Conservation (phyloP, 2,797 vertebrate genomes). For the Pyrocephalus nanus region DNA sequence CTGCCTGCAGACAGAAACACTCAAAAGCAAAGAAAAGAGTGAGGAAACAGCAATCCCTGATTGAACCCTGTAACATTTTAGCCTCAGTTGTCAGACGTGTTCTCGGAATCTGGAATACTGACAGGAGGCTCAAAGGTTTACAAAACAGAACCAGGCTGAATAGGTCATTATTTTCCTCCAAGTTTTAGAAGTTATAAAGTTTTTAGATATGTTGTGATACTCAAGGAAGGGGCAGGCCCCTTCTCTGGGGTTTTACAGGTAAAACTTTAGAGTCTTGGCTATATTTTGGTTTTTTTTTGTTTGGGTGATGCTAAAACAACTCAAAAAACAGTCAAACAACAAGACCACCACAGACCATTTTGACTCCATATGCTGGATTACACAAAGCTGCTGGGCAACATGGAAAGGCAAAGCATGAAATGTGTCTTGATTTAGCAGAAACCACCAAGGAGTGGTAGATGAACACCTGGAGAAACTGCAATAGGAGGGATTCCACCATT, state of each 20-base stretch:
- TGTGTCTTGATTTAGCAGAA: not conserved
- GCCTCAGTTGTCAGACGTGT: not conserved
- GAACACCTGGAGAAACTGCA: not conserved
- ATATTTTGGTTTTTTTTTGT: not conserved
- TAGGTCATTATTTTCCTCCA: not conserved
- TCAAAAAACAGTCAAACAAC: not conserved
- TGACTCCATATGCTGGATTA: not conserved
- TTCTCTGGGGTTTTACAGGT: not conserved
- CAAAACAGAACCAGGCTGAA: not conserved
- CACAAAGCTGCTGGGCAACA: constrained; percentile 35
- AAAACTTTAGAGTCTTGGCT: not conserved
- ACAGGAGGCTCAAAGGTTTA: not conserved
- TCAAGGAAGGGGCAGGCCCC: not conserved
- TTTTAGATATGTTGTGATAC: not conserved
- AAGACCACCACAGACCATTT: not conserved
- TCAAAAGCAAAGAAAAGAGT: not conserved
- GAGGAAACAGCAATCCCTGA: not conserved
- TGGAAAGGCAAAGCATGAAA: not conserved
- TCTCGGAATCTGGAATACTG: not conserved
- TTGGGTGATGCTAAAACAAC: not conserved
- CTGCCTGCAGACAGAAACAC: not conserved
- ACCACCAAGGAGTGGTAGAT: not conserved
- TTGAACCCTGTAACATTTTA: not conserved
- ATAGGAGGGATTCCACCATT: rapidly evolving
- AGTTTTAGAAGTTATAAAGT: not conserved